Conservation (phyloP, 2,113 vertebrate genomes). For the Sinocyclocheilus anophthalmus region DNA sequence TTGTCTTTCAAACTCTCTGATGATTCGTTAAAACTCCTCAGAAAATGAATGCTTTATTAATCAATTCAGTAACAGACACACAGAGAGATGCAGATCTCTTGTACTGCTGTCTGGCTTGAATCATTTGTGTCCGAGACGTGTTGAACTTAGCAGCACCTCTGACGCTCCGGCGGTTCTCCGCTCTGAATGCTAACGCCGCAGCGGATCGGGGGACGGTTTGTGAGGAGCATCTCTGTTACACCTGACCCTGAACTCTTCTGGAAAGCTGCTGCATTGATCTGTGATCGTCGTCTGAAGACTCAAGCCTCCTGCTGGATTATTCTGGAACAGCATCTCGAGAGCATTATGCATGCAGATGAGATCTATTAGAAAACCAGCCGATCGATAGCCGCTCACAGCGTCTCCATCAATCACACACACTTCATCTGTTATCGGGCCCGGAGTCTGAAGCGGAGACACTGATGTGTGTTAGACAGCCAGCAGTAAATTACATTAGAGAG, state of each 20-base stretch:
- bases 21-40: background rate
- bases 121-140: background rate
- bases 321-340: background rate
- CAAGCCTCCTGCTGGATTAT: background rate
- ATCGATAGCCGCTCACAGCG: too few relatives aligned
- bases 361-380: background rate
- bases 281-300: background rate
- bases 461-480: background rate
- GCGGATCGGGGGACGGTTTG: background rate
- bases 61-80: background rate
- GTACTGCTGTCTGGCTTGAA: background rate
- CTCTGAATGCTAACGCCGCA: background rate
- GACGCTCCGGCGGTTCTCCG: background rate
- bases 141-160: background rate
- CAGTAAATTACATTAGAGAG: background rate
- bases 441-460: background rate
- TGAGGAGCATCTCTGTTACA: background rate
- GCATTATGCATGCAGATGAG: background rate
- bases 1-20: background rate
- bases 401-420: background rate
- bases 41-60: background rate
- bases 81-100: background rate
- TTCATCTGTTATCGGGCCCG: background rate
- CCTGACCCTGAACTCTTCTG: background rate
- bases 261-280: background rate